These are phyloP conservation scores for Adelognathus sp. DNA, from an alignment of 2,888 invertebrate genomes.

Conservation along the genomic window DNA sequence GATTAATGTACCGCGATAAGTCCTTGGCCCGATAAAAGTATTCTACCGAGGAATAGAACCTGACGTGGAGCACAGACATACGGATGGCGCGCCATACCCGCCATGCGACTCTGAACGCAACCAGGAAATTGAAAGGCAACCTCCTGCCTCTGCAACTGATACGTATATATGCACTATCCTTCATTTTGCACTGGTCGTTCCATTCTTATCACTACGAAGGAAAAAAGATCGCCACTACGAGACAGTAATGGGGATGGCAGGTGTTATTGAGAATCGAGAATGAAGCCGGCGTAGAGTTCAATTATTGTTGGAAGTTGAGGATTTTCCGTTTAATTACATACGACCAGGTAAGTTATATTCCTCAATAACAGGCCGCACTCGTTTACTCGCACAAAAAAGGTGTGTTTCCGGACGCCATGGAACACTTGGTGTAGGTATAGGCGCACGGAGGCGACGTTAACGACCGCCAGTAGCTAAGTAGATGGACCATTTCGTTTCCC, in stretches of 20 bases:
- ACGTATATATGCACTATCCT: background rate
- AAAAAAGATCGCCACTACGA: background rate
- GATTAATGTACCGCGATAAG: conserved; percentile 52
- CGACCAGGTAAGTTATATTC: no score
- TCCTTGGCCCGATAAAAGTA: conserved; percentile 23
- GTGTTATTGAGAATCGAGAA: background rate
- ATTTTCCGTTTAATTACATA: no score
- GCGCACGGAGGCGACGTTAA: no score
- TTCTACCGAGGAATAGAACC: conserved; percentile 28
- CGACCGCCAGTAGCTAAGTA: no score
- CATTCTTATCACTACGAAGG: background rate
- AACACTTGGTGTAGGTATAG: no score
- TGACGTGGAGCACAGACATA: conserved; percentile 48
- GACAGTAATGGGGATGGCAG: background rate
- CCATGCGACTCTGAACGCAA: conserved; percentile 31
- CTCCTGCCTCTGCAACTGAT: background rate
- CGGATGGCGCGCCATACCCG: conserved; percentile 23
- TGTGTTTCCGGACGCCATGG: no score
- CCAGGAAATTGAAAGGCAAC: conserved; percentile 52
- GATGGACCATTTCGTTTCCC: no score
- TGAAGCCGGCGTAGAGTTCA: background rate
- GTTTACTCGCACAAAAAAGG: no score
- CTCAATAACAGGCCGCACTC: no score
- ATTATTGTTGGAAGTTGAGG: no score
- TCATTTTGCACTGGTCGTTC: background rate